A percentile compares a stretch with the other conserved stretches of the same genome.
Evolutionary conservation across 2,113 vertebrate genomes (phyloP).

Genomic region (Casuarius casuarius): DNA sequence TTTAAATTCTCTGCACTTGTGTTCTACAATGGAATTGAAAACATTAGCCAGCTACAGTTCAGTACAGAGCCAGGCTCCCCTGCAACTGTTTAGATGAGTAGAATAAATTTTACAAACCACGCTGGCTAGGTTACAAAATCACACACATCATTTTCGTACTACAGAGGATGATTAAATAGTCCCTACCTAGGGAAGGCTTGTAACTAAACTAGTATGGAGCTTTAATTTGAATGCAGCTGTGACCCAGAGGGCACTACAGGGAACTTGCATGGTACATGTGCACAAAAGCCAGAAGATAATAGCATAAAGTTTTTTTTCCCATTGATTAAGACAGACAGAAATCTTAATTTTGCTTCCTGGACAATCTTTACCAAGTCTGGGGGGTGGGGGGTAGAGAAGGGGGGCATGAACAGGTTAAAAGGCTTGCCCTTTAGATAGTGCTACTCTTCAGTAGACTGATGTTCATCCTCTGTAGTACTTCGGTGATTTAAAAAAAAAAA

Average conservation of each 20-base stretch:
- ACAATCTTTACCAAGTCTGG: rapidly evolving
- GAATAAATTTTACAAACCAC: background rate
- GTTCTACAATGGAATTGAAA: background rate
- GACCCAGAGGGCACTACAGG: background rate
- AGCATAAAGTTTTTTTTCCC: rapidly evolving
- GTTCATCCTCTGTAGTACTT: rapidly evolving
- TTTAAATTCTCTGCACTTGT: background rate
- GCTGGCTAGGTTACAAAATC: background rate
- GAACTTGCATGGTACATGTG: rapidly evolving
- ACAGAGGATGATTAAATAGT: background rate
- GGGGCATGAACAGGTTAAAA: background rate
- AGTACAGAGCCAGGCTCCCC: background rate
- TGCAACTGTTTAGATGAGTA: background rate
- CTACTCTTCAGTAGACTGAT: background rate
- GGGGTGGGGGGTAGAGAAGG: background rate
- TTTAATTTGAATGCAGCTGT: background rate
- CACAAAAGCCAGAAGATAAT: background rate
- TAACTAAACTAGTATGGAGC: background rate
- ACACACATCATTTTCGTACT: background rate
- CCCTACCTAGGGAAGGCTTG: background rate
- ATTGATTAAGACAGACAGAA: background rate
- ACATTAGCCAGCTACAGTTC: rapidly evolving
- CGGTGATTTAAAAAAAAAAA: no score
- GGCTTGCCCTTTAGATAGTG: rapidly evolving
- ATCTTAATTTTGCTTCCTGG: background rate